Evolutionary conservation across 2,888 invertebrate species (phyloP), one percentile per base, ranked within the genome.

Genomic region (Noctua fimbriata): DNA sequence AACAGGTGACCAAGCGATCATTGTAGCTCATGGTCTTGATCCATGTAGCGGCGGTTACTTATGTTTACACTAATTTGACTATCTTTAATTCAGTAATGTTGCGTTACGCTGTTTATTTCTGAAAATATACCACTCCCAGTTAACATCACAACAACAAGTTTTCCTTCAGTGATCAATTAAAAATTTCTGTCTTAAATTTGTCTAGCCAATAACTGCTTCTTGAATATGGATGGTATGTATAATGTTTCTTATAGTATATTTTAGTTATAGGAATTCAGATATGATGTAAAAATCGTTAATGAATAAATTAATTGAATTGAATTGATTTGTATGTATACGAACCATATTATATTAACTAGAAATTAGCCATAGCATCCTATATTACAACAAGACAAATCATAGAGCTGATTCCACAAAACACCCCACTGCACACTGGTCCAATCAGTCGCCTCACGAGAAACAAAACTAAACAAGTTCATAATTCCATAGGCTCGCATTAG

Each of bases 401-500:
- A 77, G 55, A n/a, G 14, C 21, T 16, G 49, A 28, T 69, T 18
- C 49, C 24, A 65, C 18, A 60, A 65, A 58, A 24, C 12, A 74
- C 36, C 69, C 52, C 60, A 60, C 10, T 73, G 81, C 69, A 44
- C 52, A 60, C 10, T 73, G 85, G 32, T 66, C 28, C 81, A 67
- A 65, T 71, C 73, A 49, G 32, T 9, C 18, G 52, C 65, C 12
- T 1, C 49, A 60, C 12, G 47, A 82, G 60, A 66, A 83, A 81
- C 21, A 82, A 85, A 82, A 86, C n/a, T 21, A 73, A 83, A 86
- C 60, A 36, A 72, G 74, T 76, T 49, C 63, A 73, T 86, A 85
- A 87, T 85, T 75, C 75, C 69, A 70, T 77, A 73, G 72, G 49
- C 69, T 70, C 18, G 63, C 73, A 87, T 84, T 80, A 75, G 73